Conservation (phyloP, 2,888 invertebrate genomes). For the Acrobasis repandana region DNA sequence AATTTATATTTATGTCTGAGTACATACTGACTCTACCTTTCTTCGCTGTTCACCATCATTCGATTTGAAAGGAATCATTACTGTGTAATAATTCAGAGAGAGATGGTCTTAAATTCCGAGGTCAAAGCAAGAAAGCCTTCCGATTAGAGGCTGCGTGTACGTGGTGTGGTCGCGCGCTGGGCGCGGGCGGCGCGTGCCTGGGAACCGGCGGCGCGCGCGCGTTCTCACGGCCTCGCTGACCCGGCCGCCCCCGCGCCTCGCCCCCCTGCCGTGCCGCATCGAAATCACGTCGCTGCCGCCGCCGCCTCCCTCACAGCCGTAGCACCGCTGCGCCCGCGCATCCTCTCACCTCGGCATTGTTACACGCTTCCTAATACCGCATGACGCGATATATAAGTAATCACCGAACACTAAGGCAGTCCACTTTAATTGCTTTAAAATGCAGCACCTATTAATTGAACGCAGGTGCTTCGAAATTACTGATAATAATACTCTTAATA, state of each 20-base stretch:
- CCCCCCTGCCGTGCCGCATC: slow-evolving; percentile 27
- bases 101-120: slow-evolving; percentile 9
- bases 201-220: slow-evolving; percentile 82
- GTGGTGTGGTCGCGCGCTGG: slow-evolving; percentile 49
- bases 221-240: slow-evolving; percentile 78
- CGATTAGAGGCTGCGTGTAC: slow-evolving; percentile 36
- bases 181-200: slow-evolving; percentile 80
- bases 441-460: slow-evolving; percentile 2
- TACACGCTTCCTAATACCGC: slow-evolving; percentile 25
- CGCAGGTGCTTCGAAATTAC: slow-evolving; percentile 15
- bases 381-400: slow-evolving; percentile 11
- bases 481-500: slow-evolving; percentile 9
- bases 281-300: slow-evolving; percentile 20
- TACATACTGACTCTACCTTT: too few species aligned
- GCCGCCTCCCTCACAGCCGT: too few species aligned
- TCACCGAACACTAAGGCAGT: not conserved
- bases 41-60: too few species aligned
- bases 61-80: not conserved
- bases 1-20: too few species aligned
- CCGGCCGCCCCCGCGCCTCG: slow-evolving; percentile 45
- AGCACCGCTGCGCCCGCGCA: slow-evolving; percentile 9
- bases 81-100: not conserved
- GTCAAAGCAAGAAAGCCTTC: slow-evolving; percentile 16
- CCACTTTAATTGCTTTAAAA: not conserved
- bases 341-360: slow-evolving; percentile 22